Base-by-base conservation (phyloP, 2,113 vertebrate genomes). In the Etheostoma spectabile region DNA sequence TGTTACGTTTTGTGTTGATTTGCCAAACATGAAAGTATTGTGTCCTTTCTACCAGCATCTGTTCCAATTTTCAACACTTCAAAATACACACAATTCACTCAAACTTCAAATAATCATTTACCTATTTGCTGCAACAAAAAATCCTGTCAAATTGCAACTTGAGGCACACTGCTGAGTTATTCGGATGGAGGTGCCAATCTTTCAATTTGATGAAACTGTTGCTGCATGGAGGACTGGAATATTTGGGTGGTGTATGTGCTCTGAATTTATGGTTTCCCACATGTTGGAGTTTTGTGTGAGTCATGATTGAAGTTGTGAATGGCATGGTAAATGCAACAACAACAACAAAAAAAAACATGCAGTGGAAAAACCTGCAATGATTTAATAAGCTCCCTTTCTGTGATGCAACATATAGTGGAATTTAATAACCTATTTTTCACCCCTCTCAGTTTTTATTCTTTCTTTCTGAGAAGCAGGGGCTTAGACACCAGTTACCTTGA, bases 351-450 rank as follows among this genome's bases (percentile, higher is more conserved):
- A 7, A 35, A 74, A 48, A 79, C 69, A 53, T 27, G 14, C 14
- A 27, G 33, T 38, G 30, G 27, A n/a, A 68, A 72, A 75, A 72
- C 16, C 18, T 64, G 24, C 14, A 33, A 45, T 77, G 52, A 79
- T 82, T 86, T 73, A 69, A 88, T 62, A 70, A 68, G 84, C 52
- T 67, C 10, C 24, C 8, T 55, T 66, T 79, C 70, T 45, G 30
- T 66, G 73, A 76, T 88, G 73, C 62, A 83, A 69, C 83, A 74
- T 68, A 51, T 12, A 11, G 56, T n/a, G 22, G 21, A 72, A 80
- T 85, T 69, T 86, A 84, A 89, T 88, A 69, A 79, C 48, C 57
- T 38, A 51, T 19, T 6, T 38, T 35, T 21, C 72, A 38, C 53
- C 45, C 52, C 19, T 60, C 77, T 76, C 49, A 19, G 68, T 80